Evolutionary conservation across 23 tunicate species (phyloP).

Genomic region (Phallusia fumigata): DNA sequence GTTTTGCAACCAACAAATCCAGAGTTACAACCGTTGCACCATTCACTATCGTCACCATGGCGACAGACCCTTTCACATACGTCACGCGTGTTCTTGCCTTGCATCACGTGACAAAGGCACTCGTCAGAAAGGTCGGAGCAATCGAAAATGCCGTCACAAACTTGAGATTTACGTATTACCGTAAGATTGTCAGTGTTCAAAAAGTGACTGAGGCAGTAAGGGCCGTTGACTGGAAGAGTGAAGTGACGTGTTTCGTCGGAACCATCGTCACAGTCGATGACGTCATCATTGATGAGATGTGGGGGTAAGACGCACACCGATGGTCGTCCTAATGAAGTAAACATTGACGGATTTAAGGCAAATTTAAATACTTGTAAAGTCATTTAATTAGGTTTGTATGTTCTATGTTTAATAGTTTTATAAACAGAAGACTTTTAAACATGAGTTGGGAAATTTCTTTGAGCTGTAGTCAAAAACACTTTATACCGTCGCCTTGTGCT

Average conservation of each 20-base stretch:
- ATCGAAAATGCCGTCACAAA: slow-evolving; percentile 55
- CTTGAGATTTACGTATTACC: background rate
- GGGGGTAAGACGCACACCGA: slow-evolving; percentile 29
- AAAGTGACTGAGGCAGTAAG: background rate
- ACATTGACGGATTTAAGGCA: too few species aligned
- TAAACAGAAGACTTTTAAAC: too few species aligned
- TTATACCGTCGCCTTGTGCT: too few species aligned
- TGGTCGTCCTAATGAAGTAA: background rate
- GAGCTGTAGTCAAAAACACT: too few species aligned
- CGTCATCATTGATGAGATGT: slow-evolving; percentile 33
- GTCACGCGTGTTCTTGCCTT: background rate
- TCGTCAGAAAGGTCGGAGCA: slow-evolving; percentile 52
- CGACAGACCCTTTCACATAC: background rate
- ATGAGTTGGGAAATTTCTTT: too few species aligned
- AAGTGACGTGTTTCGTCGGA: slow-evolving; percentile 22
- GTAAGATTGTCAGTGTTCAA: background rate
- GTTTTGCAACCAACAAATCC: slow-evolving; percentile 16
- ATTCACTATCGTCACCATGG: background rate
- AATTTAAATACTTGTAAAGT: too few species aligned
- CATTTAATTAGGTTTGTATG: too few species aligned
- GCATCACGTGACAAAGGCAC: slow-evolving; percentile 39
- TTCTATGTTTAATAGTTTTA: too few species aligned
- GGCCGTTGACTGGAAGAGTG: background rate
- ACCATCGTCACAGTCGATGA: slow-evolving; percentile 61
- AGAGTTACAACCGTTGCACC: background rate